A percentile compares a stretch with the other conserved stretches of the same genome.
Conservation (phyloP, 2,888 invertebrate species). For the Exocentrus adspersus region DNA sequence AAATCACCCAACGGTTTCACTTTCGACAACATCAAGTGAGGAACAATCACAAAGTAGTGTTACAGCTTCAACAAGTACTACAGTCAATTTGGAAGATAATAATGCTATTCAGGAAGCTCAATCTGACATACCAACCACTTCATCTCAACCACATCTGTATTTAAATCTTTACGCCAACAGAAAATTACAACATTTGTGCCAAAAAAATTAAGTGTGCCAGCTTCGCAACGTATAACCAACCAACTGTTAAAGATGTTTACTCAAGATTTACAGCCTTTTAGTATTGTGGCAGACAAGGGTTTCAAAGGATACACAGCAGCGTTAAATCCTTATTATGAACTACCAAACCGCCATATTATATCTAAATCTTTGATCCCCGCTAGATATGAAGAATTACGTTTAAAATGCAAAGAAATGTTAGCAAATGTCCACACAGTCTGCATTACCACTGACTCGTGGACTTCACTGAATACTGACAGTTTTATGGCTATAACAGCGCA, state of each 20-base stretch:
- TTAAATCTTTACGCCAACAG: too few relatives aligned
- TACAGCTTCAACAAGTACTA: too few relatives aligned
- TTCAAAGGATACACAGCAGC: constrained; percentile 1
- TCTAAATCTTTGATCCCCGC: background rate
- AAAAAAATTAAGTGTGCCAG: too few relatives aligned
- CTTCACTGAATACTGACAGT: background rate
- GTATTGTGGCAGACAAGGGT: constrained; percentile 22
- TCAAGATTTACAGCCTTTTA: constrained; percentile 22
- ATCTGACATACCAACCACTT: too few relatives aligned
- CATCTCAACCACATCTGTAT: too few relatives aligned
- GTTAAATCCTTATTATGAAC: background rate
- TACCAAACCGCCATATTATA: background rate
- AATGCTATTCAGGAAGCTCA: too few relatives aligned
- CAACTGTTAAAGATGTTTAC: constrained; percentile 3
- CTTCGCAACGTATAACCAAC: too few relatives aligned
- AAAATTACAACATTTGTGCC: background rate
- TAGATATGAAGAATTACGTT: background rate
- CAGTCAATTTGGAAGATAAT: too few relatives aligned
- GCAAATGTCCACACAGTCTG: background rate
- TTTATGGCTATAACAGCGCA: background rate
- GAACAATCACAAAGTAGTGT: too few relatives aligned
- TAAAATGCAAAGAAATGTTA: background rate
- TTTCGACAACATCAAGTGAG: too few relatives aligned
- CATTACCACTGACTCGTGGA: background rate
- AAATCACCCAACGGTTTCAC: constrained; percentile 27